Conservation (phyloP, 2,113 vertebrate genomes). For the Lasiurus cinereus region DNA sequence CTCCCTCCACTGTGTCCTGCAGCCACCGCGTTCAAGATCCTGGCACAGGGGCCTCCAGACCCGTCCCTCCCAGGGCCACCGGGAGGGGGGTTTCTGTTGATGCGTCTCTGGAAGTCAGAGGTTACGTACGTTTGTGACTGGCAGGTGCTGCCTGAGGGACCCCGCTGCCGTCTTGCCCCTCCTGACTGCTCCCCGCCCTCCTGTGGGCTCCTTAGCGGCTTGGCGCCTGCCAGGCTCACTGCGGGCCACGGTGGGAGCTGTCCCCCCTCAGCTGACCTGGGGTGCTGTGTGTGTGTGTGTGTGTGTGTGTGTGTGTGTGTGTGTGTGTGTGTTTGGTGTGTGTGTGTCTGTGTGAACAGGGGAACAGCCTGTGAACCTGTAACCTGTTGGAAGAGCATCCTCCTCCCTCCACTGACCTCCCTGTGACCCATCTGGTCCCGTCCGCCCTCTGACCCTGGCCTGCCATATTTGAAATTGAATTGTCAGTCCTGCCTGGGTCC, state of each 20-base stretch:
- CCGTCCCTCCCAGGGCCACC: too few relatives aligned
- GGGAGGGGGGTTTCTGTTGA: fast-evolving
- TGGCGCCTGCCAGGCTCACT: background rate
- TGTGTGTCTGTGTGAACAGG: background rate
- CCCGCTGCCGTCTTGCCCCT: background rate
- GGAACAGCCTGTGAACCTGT: background rate
- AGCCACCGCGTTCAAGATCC: background rate
- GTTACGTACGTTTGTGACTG: background rate
- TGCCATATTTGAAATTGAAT: background rate
- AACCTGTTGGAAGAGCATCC: background rate
- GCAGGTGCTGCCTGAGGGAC: fast-evolving
- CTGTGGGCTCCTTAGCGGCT: background rate
- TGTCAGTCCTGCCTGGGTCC: background rate
- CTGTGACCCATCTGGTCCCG: background rate
- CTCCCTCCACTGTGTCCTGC: fast-evolving
- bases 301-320: background rate
- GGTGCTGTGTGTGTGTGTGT: background rate
- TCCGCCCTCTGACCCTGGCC: background rate
- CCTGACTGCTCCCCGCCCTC: fast-evolving
- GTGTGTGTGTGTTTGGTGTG: background rate
- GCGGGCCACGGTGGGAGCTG: background rate
- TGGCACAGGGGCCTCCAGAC: fast-evolving
- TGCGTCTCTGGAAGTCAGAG: too few relatives aligned
- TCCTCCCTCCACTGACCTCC: background rate
- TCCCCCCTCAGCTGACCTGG: background rate